These are phyloP conservation scores for Seriola dumerili DNA, from an alignment of 2,113 vertebrate genomes.

Conservation along the genomic window DNA sequence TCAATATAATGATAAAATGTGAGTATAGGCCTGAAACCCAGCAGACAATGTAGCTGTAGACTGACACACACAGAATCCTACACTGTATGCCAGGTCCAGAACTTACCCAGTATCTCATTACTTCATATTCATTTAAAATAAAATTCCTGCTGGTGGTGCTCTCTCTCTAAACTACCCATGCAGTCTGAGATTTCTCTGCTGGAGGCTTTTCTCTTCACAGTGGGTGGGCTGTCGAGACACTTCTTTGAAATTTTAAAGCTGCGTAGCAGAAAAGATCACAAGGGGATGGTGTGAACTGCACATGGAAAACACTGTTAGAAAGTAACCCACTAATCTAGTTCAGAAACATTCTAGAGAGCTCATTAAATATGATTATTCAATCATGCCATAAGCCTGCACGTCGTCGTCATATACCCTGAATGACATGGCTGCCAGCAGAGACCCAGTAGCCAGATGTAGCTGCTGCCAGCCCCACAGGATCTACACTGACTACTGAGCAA, in stretches of 20 bases:
- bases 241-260: conserved; percentile 33
- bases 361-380: not conserved
- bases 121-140: not conserved
- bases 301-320: not conserved
- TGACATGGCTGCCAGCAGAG: conserved; percentile 84
- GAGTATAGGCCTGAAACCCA: conserved; percentile 95
- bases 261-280: conserved; percentile 1
- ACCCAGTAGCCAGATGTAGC: conserved; percentile 99
- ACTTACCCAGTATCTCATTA: conserved; percentile 33
- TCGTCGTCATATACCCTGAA: not conserved
- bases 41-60: conserved; percentile 99
- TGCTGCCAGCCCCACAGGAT: conserved; percentile 95
- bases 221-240: conserved; percentile 17
- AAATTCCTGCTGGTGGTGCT: not conserved
- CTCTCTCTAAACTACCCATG: not conserved
- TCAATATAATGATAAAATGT: not conserved
- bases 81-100: conserved; percentile 99
- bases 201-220: conserved; percentile 15
- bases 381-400: not conserved
- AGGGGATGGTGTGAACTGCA: not conserved
- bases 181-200: conserved; percentile 4
- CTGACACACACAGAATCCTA: conserved; percentile 97
- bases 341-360: not conserved
- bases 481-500: conserved; percentile 99
- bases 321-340: not conserved